Percentiles rank a stretch among this genome's conserved stretches.
Conservation (phyloP, 1,140 invertebrate species). For the Lepidostoma basale region DNA sequence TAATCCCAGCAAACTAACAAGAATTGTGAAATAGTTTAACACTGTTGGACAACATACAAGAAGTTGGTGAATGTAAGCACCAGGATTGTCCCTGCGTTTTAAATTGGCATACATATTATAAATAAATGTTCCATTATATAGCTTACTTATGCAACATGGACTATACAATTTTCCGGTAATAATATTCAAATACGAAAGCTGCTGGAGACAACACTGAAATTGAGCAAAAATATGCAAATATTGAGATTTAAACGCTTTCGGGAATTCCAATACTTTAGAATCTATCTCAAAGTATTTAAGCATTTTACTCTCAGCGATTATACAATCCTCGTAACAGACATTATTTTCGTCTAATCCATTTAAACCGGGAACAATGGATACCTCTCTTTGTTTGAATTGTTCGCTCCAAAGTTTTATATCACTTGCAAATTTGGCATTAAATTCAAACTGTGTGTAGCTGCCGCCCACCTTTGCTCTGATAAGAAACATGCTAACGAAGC, state of each 20-base stretch:
- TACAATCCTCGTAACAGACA: conserved; percentile 63
- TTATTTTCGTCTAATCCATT: conserved; percentile 55
- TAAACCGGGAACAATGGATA: conserved; percentile 41
- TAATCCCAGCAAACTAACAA: conserved; percentile 47
- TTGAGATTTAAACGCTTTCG: conserved; percentile 65
- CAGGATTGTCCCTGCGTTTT: conserved; percentile 59
- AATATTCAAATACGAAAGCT: conserved; percentile 68
- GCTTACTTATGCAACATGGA: conserved; percentile 60
- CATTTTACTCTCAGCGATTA: conserved; percentile 64
- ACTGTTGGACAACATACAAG: conserved; percentile 60
- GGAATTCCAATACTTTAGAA: conserved; percentile 62
- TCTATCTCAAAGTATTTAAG: conserved; percentile 69
- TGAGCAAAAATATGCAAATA: conserved; percentile 73
- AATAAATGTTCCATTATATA: conserved; percentile 74
- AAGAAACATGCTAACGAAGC: conserved; percentile 65
- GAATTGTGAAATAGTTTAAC: conserved; percentile 53
- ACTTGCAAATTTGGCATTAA: conserved; percentile 55
- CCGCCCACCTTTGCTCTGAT: conserved; percentile 67
- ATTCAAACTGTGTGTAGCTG: conserved; percentile 54
- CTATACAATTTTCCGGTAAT: conserved; percentile 65
- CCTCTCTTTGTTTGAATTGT: conserved; percentile 43
- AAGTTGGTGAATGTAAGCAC: conserved; percentile 60
- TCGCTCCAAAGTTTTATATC: conserved; percentile 51
- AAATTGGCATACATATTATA: conserved; percentile 73
- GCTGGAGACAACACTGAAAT: conserved; percentile 71